A percentile compares a stretch with the other conserved stretches of the same genome.
phyloP scores from a whole-genome alignment of 1,140 invertebrate genomes.

The Thalassaphorura encarpata region DNA sequence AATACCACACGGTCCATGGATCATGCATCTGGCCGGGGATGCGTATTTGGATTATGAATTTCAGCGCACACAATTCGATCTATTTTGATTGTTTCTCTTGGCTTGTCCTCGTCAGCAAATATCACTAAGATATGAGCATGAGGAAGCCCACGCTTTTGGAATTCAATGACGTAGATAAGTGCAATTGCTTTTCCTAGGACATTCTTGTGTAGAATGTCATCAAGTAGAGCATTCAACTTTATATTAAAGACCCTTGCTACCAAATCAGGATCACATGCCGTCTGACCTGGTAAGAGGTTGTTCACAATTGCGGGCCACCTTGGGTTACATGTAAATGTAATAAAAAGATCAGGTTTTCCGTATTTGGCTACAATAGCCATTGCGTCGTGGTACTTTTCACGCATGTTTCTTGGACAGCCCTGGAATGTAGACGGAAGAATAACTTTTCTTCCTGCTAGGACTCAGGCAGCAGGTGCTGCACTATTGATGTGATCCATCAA shows the following conservation, averaged over 20 bases:
- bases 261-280: slow-evolving; percentile 38
- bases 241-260: slow-evolving; percentile 40
- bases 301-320: slow-evolving; percentile 38
- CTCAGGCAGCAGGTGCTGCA: background rate
- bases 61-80: slow-evolving; percentile 29
- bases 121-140: slow-evolving; percentile 35
- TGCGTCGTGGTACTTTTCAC: slow-evolving; percentile 37
- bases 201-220: slow-evolving; percentile 6
- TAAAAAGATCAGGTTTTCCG: slow-evolving; percentile 40
- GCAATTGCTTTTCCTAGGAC: slow-evolving; percentile 32
- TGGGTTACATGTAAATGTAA: slow-evolving; percentile 42
- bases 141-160: slow-evolving; percentile 38
- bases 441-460: slow-evolving; percentile 11
- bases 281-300: slow-evolving; percentile 5
- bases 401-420: slow-evolving; percentile 35
- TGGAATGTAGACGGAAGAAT: slow-evolving; percentile 26
- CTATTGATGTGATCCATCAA: slow-evolving; percentile 29
- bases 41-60: slow-evolving; percentile 26
- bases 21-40: slow-evolving; percentile 8
- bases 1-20: slow-evolving; percentile 16
- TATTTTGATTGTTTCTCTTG: slow-evolving; percentile 19
- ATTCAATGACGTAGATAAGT: slow-evolving; percentile 33
- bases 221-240: slow-evolving; percentile 39
- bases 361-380: slow-evolving; percentile 37
- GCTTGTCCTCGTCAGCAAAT: slow-evolving; percentile 24